Base-by-base conservation (phyloP, 1,140 invertebrate species). In the Papilio polyxenes region DNA sequence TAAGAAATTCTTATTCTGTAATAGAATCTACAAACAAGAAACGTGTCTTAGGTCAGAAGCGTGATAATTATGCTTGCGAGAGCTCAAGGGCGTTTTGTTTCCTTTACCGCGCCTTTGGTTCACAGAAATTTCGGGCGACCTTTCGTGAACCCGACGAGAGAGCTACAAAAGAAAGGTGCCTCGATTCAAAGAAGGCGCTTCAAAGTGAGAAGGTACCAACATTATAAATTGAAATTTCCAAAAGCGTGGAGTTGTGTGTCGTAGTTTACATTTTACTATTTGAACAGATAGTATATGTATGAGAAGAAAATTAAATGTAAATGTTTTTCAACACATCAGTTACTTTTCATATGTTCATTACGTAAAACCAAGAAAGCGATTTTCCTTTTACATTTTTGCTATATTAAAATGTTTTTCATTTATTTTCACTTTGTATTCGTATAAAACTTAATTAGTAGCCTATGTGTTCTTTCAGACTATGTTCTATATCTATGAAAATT, bases 121-220 rank as follows among this genome's bases (percentile, higher is more conserved):
- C 65, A 15, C 65, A 37, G 65, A 72, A 72, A 72, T 72, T 72
- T 72, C 65, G 65, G 65, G 65, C 31, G 65, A 72, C 65, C 65
- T 72, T 72, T 72, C 31, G 15, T 72, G 65, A 72, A 72, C 65
- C 65, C 65, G 65, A 11, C 31, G 23, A 13, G 65, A 37, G 65
- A 72, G 65, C 23, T 72, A 72, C 65, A 72, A 72, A 72, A 72
- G 65, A 40, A 72, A 72, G 31, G 65, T 59, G 11, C 31, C 23
- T 37, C 65, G 23, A 72, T 72, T 72, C 65, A 72, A 72, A 69
- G 62, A 69, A 72, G 65, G 65, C 31, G 65, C 65, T 72, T 72
- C 65, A 72, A 72, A 72, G 31, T 72, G 65, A 37, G 65, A 72
- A 37, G 65, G 65, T 72, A 72, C 23, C 31, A 72, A 72, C 65